Evolutionary conservation across 2,888 invertebrate genomes (phyloP).

Genomic region (Zygogramma bicolorata): DNA sequence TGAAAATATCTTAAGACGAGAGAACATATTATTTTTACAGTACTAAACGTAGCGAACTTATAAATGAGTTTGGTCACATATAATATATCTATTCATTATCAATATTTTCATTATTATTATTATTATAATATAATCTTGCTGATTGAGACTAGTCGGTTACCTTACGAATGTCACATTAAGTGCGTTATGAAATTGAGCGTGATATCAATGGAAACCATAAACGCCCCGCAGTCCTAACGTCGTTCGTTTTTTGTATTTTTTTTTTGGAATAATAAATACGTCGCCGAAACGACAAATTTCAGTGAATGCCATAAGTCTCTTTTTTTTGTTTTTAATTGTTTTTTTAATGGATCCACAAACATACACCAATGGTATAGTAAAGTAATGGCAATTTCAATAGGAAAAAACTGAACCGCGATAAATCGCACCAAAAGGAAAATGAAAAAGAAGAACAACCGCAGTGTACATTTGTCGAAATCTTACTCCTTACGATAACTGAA

Average conservation of each 20-base stretch:
- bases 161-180: conserved; percentile 57
- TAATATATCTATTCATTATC: conserved; percentile 54
- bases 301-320: background rate
- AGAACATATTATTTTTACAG: conserved; percentile 57
- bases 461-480: conserved; percentile 50
- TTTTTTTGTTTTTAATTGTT: conserved; percentile 17
- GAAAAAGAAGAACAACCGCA: conserved; percentile 29
- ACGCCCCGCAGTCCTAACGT: conserved; percentile 54
- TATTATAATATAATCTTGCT: conserved; percentile 50
- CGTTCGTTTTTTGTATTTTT: too few species aligned
- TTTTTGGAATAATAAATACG: conserved; percentile 26
- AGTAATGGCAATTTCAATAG: conserved; percentile 34
- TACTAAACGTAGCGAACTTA: conserved; percentile 58
- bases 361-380: conserved; percentile 42
- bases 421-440: conserved; percentile 12
- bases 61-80: conserved; percentile 61
- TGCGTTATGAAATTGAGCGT: conserved; percentile 61
- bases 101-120: conserved; percentile 30
- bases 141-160: conserved; percentile 64
- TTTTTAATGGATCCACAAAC: conserved; percentile 44
- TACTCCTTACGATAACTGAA: conserved; percentile 46
- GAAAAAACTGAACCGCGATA: background rate
- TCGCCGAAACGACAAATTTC: background rate
- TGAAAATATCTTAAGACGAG: conserved; percentile 63
- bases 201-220: conserved; percentile 52